Evolutionary conservation across 1,140 invertebrate genomes (phyloP).

Genomic region (Diprion similis): DNA sequence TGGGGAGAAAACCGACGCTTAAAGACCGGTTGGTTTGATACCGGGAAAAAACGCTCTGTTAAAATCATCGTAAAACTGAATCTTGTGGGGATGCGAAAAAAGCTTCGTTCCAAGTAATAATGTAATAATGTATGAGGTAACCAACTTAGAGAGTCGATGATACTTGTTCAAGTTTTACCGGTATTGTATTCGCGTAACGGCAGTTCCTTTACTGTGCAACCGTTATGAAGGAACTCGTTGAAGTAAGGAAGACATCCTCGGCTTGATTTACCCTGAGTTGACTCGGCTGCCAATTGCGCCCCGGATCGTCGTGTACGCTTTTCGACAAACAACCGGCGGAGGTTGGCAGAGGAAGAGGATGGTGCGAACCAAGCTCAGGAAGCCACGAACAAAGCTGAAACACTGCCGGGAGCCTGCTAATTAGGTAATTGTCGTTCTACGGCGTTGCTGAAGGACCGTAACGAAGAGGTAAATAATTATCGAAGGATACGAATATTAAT

Average conservation of each 20-base stretch:
- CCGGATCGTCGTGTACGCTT: not conserved
- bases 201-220: too few relatives aligned
- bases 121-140: not conserved
- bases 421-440: not conserved
- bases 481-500: not conserved
- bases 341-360: too few relatives aligned
- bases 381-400: too few relatives aligned
- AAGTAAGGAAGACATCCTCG: not conserved
- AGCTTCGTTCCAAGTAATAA: not conserved
- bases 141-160: too few relatives aligned
- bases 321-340: not conserved
- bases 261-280: not conserved
- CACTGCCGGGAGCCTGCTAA: not conserved
- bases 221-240: not conserved
- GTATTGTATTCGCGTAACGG: too few relatives aligned
- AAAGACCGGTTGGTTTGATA: constrained; percentile 12
- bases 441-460: not conserved
- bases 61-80: constrained; percentile 29
- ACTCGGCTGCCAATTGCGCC: not conserved
- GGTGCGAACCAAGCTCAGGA: too few relatives aligned
- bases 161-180: too few relatives aligned
- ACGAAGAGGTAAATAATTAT: not conserved
- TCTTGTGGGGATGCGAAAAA: not conserved
- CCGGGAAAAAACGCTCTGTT: constrained; percentile 18
- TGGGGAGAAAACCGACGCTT: not conserved